A percentile compares a stretch with the other conserved stretches of the same genome.
Conservation (phyloP, 2,888 invertebrate genomes). For the Tetramorium bicarinatum region DNA sequence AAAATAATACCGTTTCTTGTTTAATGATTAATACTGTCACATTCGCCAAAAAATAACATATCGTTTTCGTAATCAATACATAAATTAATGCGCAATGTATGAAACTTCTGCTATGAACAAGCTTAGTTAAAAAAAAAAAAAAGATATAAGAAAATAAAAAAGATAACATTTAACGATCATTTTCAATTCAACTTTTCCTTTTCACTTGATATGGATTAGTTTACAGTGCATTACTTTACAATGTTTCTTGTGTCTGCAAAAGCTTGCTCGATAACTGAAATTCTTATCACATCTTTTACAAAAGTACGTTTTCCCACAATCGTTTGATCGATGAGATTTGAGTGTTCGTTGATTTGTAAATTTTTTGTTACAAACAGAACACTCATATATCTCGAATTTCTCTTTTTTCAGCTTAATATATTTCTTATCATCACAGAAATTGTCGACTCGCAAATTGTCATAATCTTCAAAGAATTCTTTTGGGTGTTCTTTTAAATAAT, state of each 20-base stretch:
- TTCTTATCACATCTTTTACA: not conserved
- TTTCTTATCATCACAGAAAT: too few species aligned
- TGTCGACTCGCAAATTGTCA: too few species aligned
- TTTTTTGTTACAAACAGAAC: not conserved
- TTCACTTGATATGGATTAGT: too few species aligned
- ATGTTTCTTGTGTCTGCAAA: slow-evolving; percentile 27
- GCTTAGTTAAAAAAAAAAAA: not conserved
- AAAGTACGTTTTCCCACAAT: not conserved
- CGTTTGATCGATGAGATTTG: slow-evolving; percentile 32
- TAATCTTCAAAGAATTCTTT: not conserved
- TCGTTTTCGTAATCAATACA: too few species aligned
- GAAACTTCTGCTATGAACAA: not conserved
- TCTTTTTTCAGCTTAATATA: not conserved
- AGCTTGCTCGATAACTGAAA: slow-evolving; percentile 29
- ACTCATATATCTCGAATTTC: not conserved
- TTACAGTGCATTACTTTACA: slow-evolving; percentile 6
- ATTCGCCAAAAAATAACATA: too few species aligned
- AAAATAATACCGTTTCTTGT: too few species aligned
- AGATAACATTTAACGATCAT: too few species aligned
- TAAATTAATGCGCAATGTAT: not conserved
- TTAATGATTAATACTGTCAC: too few species aligned
- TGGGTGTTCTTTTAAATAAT: not conserved
- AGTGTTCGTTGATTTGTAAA: not conserved
- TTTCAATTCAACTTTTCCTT: too few species aligned
- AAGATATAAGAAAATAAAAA: not conserved